Conservation (phyloP, 2,888 invertebrate species). For the Diloba caeruleocephala region DNA sequence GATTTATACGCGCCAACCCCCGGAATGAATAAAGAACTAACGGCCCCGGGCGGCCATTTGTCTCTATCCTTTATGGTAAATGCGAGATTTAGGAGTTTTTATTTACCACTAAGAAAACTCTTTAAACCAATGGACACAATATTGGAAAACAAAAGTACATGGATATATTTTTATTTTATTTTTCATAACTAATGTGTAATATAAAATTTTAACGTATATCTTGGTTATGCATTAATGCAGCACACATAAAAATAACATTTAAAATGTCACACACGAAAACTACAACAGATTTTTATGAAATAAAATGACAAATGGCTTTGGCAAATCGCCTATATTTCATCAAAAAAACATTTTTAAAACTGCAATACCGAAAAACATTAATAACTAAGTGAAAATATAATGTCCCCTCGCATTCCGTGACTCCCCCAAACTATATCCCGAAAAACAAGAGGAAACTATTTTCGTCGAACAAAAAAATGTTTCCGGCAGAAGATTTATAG, state of each 20-base stretch:
- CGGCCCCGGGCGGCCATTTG: slow-evolving; percentile 76
- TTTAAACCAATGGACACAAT: slow-evolving; percentile 23
- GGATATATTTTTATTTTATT: background rate
- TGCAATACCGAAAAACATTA: slow-evolving; percentile 69
- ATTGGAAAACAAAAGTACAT: background rate
- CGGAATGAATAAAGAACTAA: slow-evolving; percentile 80
- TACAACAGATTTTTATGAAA: slow-evolving; percentile 47
- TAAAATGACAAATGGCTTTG: slow-evolving; percentile 60
- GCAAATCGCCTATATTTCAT: slow-evolving; percentile 56
- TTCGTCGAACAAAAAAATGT: slow-evolving; percentile 86
- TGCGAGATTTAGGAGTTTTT: slow-evolving; percentile 79
- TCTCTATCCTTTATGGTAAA: slow-evolving; percentile 84
- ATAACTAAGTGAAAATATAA: slow-evolving; percentile 68
- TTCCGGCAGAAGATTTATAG: slow-evolving; percentile 85
- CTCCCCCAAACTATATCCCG: slow-evolving; percentile 69
- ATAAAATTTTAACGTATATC: too few species aligned
- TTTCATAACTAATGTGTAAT: too few species aligned
- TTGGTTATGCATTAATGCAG: background rate
- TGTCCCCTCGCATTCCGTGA: slow-evolving; percentile 51
- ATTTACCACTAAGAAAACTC: slow-evolving; percentile 54
- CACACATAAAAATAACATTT: slow-evolving; percentile 40
- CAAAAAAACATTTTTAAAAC: slow-evolving; percentile 67
- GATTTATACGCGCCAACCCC: slow-evolving; percentile 76
- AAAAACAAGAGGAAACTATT: slow-evolving; percentile 87
- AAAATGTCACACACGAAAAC: slow-evolving; percentile 40